Evolutionary conservation across 2,113 vertebrate genomes (phyloP).

Genomic region (Tor tambroides): DNA sequence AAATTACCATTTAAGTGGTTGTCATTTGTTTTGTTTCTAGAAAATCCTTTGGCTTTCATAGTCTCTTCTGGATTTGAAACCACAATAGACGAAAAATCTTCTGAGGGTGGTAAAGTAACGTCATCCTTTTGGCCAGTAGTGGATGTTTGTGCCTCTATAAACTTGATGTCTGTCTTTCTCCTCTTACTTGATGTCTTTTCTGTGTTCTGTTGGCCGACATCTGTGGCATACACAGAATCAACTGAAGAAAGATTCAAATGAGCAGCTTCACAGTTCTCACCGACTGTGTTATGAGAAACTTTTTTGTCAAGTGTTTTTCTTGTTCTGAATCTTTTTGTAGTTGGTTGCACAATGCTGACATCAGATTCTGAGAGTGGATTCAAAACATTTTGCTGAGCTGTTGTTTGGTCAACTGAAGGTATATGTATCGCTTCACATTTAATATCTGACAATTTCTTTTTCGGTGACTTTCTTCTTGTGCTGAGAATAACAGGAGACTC

Average conservation of each 20-base stretch:
- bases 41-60: neutral
- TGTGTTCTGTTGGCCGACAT: neutral
- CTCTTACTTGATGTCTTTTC: slow-evolving; percentile 14
- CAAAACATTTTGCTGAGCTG: neutral
- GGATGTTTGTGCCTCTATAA: neutral
- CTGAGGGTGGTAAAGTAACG: neutral
- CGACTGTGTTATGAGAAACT: neutral
- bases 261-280: neutral
- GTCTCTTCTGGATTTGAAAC: neutral
- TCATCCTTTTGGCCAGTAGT: neutral
- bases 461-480: neutral
- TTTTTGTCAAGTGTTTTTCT: slow-evolving; percentile 10
- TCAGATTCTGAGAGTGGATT: neutral
- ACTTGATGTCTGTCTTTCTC: neutral
- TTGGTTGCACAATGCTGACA: neutral
- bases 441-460: neutral
- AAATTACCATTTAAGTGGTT: neutral
- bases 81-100: neutral
- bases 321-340: neutral
- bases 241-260: neutral
- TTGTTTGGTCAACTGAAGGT: neutral
- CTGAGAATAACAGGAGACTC: neutral
- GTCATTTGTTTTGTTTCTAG: slow-evolving; percentile 2
- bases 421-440: neutral
- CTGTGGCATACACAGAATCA: neutral